These are phyloP conservation scores for Dasysyrphus albostriatus DNA, from an alignment of 2,888 invertebrate species.

Conservation along the genomic window DNA sequence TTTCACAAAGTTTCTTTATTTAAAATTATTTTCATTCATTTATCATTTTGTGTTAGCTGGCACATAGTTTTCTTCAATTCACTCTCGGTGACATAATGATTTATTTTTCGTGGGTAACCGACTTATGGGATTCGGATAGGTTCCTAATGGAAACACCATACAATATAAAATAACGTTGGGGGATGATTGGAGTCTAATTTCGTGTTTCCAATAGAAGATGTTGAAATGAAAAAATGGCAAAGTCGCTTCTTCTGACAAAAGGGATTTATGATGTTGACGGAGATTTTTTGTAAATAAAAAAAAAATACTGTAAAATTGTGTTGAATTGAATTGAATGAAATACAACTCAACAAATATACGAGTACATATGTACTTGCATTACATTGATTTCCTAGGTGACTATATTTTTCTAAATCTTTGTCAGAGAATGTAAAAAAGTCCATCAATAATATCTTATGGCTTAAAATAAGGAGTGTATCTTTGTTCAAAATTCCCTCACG, in stretches of 20 bases:
- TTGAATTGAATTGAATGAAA: constrained; percentile 1
- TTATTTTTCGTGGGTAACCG: constrained; percentile 57
- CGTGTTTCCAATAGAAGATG: background rate
- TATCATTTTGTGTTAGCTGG: constrained; percentile 51
- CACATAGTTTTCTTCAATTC: constrained; percentile 56
- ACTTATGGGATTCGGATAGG: constrained; percentile 34
- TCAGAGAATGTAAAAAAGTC: background rate
- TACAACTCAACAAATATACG: too few relatives aligned
- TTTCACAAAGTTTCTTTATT: constrained; percentile 20
- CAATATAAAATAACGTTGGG: background rate
- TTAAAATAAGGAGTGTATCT: background rate
- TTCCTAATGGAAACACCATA: constrained; percentile 21
- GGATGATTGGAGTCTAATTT: constrained; percentile 15
- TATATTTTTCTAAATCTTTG: background rate
- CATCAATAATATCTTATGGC: background rate
- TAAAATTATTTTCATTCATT: constrained; percentile 55
- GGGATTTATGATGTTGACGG: constrained; percentile 24
- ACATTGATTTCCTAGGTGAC: background rate
- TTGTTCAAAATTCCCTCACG: background rate
- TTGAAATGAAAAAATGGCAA: background rate
- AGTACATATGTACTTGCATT: too few relatives aligned
- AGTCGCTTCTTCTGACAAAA: background rate
- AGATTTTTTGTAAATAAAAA: constrained; percentile 11
- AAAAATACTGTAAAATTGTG: background rate
- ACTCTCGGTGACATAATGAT: constrained; percentile 67